Percentiles rank a stretch among this genome's conserved stretches.
Evolutionary conservation across 1,140 invertebrate genomes (phyloP).

Genomic region (Hirudo medicinalis): DNA sequence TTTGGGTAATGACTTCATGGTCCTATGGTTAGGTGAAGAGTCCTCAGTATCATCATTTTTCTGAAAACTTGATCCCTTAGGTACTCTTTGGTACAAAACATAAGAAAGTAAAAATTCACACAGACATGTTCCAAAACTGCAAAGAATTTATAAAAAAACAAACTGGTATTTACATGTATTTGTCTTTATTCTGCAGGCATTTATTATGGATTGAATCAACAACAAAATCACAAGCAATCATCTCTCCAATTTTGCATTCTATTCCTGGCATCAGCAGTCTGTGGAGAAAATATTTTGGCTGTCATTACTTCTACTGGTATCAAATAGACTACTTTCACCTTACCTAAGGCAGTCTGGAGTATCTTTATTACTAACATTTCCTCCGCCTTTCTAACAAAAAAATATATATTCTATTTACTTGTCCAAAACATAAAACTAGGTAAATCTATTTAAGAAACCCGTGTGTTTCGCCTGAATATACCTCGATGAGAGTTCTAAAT

Average conservation of each 20-base stretch:
- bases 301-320: not conserved
- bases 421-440: not conserved
- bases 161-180: too few species aligned
- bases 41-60: too few species aligned
- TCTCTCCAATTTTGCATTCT: not conserved
- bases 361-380: conserved; percentile 1
- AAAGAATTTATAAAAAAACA: too few species aligned
- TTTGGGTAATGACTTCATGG: too few species aligned
- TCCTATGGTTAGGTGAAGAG: too few species aligned
- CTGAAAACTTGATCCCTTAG: too few species aligned
- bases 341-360: not conserved
- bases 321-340: not conserved
- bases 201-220: not conserved
- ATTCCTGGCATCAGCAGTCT: too few species aligned
- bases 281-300: not conserved
- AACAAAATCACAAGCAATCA: not conserved
- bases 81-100: too few species aligned
- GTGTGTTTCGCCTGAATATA: not conserved
- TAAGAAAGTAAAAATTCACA: too few species aligned
- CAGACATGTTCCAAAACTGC: too few species aligned
- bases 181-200: too few species aligned
- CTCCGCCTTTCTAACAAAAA: not conserved
- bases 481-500: not conserved
- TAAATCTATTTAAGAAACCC: not conserved
- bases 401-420: not conserved